Evolutionary conservation across 2,797 vertebrate species (phyloP).

Genomic region (Leptoclinus maculatus): DNA sequence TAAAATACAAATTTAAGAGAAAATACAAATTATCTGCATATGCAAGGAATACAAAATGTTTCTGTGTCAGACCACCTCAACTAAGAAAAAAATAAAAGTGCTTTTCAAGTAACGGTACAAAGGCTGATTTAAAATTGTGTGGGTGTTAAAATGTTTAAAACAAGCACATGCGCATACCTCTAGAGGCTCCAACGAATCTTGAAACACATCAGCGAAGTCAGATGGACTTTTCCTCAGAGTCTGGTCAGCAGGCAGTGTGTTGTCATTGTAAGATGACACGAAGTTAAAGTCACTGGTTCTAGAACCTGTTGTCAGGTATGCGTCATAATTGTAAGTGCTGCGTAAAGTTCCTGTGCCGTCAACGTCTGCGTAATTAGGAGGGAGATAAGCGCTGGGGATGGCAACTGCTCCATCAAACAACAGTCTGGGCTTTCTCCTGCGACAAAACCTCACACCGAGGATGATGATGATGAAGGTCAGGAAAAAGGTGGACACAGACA

Average conservation of each 20-base stretch:
- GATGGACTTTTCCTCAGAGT: slow-evolving; percentile 21
- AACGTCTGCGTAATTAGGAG: slow-evolving; percentile 37
- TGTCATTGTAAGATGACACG: slow-evolving; percentile 48
- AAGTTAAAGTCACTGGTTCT: slow-evolving; percentile 71
- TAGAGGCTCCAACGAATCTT: no score
- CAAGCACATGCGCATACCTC: no score
- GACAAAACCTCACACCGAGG: slow-evolving; percentile 55
- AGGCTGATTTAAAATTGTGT: no score
- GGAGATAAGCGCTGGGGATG: slow-evolving; percentile 51
- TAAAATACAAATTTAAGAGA: no score
- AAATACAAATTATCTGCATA: no score
- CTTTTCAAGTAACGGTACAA: no score
- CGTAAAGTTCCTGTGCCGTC: slow-evolving; percentile 49
- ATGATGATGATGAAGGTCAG: slow-evolving; percentile 65
- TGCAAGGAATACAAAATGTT: no score
- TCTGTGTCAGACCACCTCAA: no score
- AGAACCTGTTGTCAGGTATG: slow-evolving; percentile 70
- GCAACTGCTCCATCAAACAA: slow-evolving; percentile 65
- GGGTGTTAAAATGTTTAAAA: no score
- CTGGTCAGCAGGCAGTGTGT: slow-evolving; percentile 36
- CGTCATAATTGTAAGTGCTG: slow-evolving; percentile 58
- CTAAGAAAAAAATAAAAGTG: no score
- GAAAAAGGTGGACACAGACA: slow-evolving; percentile 68
- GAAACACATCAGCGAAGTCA: neutral
- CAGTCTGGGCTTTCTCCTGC: slow-evolving; percentile 70